Evolutionary conservation across 2,113 vertebrate genomes (phyloP), one percentile per base, ranked within the genome.

Genomic region (Alces alces): DNA sequence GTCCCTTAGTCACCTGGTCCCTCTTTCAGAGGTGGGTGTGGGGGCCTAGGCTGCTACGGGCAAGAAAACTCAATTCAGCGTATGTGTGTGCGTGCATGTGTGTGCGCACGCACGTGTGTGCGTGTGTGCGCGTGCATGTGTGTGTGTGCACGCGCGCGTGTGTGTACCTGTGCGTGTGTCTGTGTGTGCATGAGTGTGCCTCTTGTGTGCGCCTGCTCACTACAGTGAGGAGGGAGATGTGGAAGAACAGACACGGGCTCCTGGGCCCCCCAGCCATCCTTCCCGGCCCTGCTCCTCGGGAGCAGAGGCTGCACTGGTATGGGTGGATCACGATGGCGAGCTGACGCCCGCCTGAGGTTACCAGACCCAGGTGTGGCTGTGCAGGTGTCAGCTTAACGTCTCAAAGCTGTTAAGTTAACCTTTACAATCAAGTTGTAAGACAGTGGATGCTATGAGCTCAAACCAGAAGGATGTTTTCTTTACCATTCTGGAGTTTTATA

Each of bases 371-470:
- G 30, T 54, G 27, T 23, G 8, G 21, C 25, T 33, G 13, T 23
- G 36, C 10, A 23, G 27, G 28, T 23, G 76, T 93, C 39, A 21
- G 15, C 15, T 78, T 27, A 82, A 78, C 54, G 54, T 36, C 60
- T 84, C 55, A 76, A 61, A 66, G 61, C n/a, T 57, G 15, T 61
- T 86, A 83, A 70, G 66, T 70, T 12, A 70, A 70, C 66, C 66
- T 83, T 66, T 89, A 85, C 57, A 50, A 92, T 64, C 80, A 86
- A 84, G 27, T 25, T 73, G 47, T 45, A 90, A 96, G 27, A 19
- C 11, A 60, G 30, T 33, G 36, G 54, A 61, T 23, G 28, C 7
- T 83, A 89, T 36, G 17, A 85, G 57, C 19, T 82, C 93, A 79
- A 79, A 73, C 13, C 28, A 79, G 23, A 92, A 60, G 33, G 25